These are phyloP conservation scores for Proisotoma minuta DNA, from an alignment of 2,888 invertebrate genomes.

Conservation along the genomic window DNA sequence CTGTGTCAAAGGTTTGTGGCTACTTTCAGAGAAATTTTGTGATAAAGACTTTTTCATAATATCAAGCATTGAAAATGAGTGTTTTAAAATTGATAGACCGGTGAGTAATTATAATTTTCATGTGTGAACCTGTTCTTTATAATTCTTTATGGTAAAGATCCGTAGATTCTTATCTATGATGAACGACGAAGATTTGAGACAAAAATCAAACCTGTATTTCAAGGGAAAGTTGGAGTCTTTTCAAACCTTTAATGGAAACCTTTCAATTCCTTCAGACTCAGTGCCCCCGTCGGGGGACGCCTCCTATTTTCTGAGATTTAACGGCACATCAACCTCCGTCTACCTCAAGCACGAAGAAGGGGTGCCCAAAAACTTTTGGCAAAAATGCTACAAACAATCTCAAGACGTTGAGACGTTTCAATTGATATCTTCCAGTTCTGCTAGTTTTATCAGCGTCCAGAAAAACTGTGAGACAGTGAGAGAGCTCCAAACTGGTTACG, in stretches of 20 bases:
- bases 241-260: background rate
- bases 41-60: constrained; percentile 15
- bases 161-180: constrained; percentile 16
- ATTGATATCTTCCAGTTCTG: constrained; percentile 5
- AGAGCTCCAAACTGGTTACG: constrained; percentile 13
- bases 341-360: constrained; percentile 18
- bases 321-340: constrained; percentile 9
- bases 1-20: constrained; percentile 16
- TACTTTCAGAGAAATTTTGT: constrained; percentile 18
- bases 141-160: constrained; percentile 8
- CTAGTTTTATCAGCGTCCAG: background rate
- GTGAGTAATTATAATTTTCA: constrained; percentile 5
- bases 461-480: constrained; percentile 18
- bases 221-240: background rate
- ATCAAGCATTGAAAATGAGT: constrained; percentile 10
- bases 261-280: background rate
- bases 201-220: background rate
- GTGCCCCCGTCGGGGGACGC: background rate
- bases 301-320: constrained; percentile 11
- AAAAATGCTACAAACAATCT: constrained; percentile 17
- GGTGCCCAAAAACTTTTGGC: constrained; percentile 18
- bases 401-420: background rate
- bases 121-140: background rate
- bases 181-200: background rate
- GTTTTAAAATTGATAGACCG: constrained; percentile 16